phyloP scores from a whole-genome alignment of 1,140 invertebrate genomes.

The Micrasema minimum region DNA sequence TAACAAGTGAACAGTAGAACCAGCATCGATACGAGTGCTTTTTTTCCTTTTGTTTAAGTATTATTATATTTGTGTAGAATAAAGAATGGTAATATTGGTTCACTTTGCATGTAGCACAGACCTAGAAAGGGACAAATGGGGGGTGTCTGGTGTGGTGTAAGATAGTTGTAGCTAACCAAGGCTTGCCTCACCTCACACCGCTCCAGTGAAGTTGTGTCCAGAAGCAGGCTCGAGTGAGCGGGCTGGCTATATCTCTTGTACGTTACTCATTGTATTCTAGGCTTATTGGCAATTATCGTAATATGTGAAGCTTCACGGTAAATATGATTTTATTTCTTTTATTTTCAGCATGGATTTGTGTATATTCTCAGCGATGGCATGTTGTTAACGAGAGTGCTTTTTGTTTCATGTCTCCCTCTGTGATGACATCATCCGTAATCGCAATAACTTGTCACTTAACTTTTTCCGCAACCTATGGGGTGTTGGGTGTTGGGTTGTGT shows the following conservation, averaged over 20 bases:
- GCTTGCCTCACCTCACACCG: no score
- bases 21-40: no score
- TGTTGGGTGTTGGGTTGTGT: slow-evolving; percentile 35
- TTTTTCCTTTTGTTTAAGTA: no score
- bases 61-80: no score
- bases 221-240: no score
- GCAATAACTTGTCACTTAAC: slow-evolving; percentile 51
- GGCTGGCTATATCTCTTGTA: slow-evolving; percentile 11
- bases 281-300: slow-evolving; percentile 47
- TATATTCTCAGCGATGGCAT: slow-evolving; percentile 47
- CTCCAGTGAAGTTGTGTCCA: no score
- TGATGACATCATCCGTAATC: slow-evolving; percentile 50
- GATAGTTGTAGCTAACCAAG: no score
- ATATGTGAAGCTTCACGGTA: slow-evolving; percentile 49
- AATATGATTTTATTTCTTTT: slow-evolving; percentile 49
- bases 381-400: slow-evolving; percentile 60
- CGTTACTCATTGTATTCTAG: slow-evolving; percentile 34
- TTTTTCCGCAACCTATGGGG: slow-evolving; percentile 45
- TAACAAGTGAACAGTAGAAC: no score
- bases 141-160: no score
- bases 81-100: no score
- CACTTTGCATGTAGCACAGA: no score
- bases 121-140: no score
- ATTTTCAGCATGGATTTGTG: slow-evolving; percentile 48
- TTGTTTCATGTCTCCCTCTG: slow-evolving; percentile 69